Evolutionary conservation across 2,797 vertebrate species (phyloP), one percentile per base, ranked within the genome.

Genomic region (Prunella strophiata): DNA sequence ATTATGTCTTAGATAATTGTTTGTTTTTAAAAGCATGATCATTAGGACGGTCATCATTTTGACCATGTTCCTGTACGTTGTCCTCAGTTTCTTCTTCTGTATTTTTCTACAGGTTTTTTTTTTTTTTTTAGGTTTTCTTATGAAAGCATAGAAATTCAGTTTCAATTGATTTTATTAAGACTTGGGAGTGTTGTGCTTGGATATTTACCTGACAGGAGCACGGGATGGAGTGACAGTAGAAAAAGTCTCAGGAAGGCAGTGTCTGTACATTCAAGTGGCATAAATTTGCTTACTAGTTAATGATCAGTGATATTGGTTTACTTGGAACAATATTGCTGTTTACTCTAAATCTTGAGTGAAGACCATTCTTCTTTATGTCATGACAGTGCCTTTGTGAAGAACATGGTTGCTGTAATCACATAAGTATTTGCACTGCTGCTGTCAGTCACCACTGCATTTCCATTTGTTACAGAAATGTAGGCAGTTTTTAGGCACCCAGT

Each of bases 21-120:
- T 55, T 1, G 1, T 3, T 55, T 80, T 58, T 23, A 26, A 63
- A 78, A 81, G 26, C 16, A 5, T 38, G 7, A 10, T 29, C 16
- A 13, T 62, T 58, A 58, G 51, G 17, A 32, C 17, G 30, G 8
- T 55, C 17, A 34, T 78, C 5, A 18, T 43, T 74, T 73, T 51
- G 25, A 43, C n/a, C 1, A 3, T 0, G 0, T 70, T 50, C 27
- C 23, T 84, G 20, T 57, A 38, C 3, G 0, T 25, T 55, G 32
- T 67, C 23, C 10, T 88, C 54, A n/a, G 11, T 55, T 81, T 71
- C 36, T 75, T 80, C 34, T 72, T 58, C n/a, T 43, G 3, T 26
- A 55, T 16, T 47, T 73, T 88, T 67, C 54, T 51, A 18, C 7
- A 11, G 18, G 14, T 4, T 4, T 38, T 45, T 42, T 66, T 45